These are phyloP conservation scores for Synergus umbraculus DNA, from an alignment of 2,888 invertebrate genomes.

Conservation along the genomic window DNA sequence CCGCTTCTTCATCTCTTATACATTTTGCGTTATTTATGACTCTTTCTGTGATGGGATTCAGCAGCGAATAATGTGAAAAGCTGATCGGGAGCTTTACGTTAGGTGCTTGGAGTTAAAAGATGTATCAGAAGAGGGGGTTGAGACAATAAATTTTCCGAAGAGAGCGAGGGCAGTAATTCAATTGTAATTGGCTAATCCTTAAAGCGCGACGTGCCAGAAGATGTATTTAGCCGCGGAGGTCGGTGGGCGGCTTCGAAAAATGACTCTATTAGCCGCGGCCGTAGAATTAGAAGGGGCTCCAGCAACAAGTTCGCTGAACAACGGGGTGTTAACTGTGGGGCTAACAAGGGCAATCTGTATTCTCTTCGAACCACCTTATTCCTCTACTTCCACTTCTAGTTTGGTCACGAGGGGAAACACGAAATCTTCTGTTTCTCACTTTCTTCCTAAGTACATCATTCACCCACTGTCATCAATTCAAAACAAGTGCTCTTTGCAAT, in stretches of 20 bases:
- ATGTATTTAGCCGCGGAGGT: conserved; percentile 61
- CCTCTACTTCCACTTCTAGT: conserved; percentile 26
- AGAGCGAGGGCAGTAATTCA: conserved; percentile 69
- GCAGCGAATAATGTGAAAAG: not conserved
- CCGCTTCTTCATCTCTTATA: not conserved
- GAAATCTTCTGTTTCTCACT: conserved; percentile 42
- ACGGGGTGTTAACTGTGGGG: conserved; percentile 71
- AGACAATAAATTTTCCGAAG: conserved; percentile 59
- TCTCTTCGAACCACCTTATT: conserved; percentile 45
- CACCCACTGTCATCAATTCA: conserved; percentile 36
- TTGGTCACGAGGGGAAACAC: conserved; percentile 45
- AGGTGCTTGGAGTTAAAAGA: conserved; percentile 22
- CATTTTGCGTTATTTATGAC: not conserved
- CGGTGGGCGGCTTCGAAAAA: conserved; percentile 70
- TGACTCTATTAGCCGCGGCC: conserved; percentile 74
- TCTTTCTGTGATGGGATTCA: not conserved
- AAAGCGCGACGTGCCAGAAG: conserved; percentile 64
- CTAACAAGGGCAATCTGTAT: conserved; percentile 75
- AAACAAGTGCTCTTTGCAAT: conserved; percentile 55
- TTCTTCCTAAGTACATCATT: conserved; percentile 41
- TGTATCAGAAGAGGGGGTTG: conserved; percentile 42
- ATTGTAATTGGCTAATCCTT: conserved; percentile 77
- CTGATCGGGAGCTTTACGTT: conserved; percentile 9
- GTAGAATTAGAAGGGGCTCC: conserved; percentile 58
- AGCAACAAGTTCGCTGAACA: conserved; percentile 73